phyloP scores from a whole-genome alignment of 1,140 invertebrate species.

The Musca domestica region DNA sequence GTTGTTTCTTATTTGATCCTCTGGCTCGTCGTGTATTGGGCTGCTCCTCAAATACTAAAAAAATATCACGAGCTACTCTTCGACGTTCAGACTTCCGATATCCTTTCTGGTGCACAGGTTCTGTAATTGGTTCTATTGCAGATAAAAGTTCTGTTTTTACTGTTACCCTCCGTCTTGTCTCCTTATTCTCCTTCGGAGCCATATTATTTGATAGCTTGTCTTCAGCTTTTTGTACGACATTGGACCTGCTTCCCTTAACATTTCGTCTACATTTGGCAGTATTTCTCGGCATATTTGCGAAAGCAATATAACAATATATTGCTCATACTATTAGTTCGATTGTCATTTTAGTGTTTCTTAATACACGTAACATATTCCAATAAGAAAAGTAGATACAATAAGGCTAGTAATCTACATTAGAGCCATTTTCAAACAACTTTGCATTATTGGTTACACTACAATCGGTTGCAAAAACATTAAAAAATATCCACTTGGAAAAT shows the following conservation, averaged over 20 bases:
- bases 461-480: slow-evolving; percentile 28
- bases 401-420: not conserved
- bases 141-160: slow-evolving; percentile 29
- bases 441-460: slow-evolving; percentile 22
- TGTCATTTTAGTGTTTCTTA: slow-evolving; percentile 13
- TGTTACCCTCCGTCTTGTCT: not conserved
- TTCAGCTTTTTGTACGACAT: slow-evolving; percentile 9
- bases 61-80: slow-evolving; percentile 51
- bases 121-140: slow-evolving; percentile 26
- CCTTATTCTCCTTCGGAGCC: not conserved
- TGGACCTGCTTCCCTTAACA: slow-evolving; percentile 1
- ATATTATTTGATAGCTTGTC: not conserved
- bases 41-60: slow-evolving; percentile 50
- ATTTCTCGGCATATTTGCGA: slow-evolving; percentile 13
- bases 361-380: slow-evolving; percentile 4
- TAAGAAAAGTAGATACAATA: not conserved
- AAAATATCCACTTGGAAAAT: slow-evolving; percentile 15
- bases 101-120: slow-evolving; percentile 35
- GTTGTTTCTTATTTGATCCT: slow-evolving; percentile 34
- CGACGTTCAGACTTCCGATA: slow-evolving; percentile 46
- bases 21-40: slow-evolving; percentile 37
- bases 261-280: slow-evolving; percentile 11
- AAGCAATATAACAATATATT: slow-evolving; percentile 14
- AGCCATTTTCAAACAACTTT: slow-evolving; percentile 23
- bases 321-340: slow-evolving; percentile 17